Base-by-base conservation (phyloP, 2,888 invertebrate species). In the Stictocephala bisonia region DNA sequence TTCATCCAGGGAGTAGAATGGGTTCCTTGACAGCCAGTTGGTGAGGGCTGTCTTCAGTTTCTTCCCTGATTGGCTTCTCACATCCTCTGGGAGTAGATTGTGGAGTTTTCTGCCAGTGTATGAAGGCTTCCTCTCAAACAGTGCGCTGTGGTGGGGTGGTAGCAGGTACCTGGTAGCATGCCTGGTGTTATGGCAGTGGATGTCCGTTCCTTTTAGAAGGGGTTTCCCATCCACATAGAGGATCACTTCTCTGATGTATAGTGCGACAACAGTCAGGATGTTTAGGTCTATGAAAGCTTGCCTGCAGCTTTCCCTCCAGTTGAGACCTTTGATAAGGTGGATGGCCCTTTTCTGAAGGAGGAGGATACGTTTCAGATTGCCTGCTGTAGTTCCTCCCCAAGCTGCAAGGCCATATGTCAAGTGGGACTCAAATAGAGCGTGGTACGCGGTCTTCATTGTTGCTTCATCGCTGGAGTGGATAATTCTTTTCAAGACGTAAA, bases 161-260 rank as follows among this genome's bases (percentile, higher is more conserved):
- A 6, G n/a, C n/a, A n/a, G n/a, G n/a, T n/a, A n/a, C n/a, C n/a
- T n/a, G n/a, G n/a, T n/a, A n/a, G 4, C 44, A 44, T 13, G 44
- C n/a, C 44, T 44, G 44, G 44, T 44, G 44, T 44, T 44, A n/a
- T 50, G 50, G 50, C 18, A 4, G 3, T 7, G 13, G 50, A 50
- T 50, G 20, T 50, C 50, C 7, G 50, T 22, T 20, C 50, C 50
- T 3, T 50, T 50, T 50, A 6, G 50, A 7, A 50, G 50, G 50
- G 50, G 20, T 50, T 50, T 50, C 50, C 50, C 50, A 20, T 50
- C 50, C 50, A 50, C 50, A n/a, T 50, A 50, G 18, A 50, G 20
- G 7, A 6, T 50, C 50, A 18, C 50, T 18, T 4, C 15, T 18
- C 2, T 50, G 20, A 18, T 13, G 13, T 50, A n/a, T 6, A 20